These are phyloP conservation scores for Sarcophaga carnaria DNA, from an alignment of 2,888 invertebrate genomes.

Conservation along the genomic window DNA sequence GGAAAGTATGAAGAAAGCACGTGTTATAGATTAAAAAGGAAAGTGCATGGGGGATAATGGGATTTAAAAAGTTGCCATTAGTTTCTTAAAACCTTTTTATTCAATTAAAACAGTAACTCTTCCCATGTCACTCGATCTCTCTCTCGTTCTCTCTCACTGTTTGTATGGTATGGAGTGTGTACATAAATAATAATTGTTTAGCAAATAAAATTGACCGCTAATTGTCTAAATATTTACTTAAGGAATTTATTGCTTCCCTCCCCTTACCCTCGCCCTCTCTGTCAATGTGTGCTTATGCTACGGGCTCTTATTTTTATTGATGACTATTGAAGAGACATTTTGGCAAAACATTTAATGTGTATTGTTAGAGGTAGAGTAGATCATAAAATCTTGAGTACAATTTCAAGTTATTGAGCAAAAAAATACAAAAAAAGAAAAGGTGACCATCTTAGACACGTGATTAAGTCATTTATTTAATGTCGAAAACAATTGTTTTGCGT, in stretches of 20 bases:
- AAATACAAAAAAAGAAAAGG: slow-evolving; percentile 15
- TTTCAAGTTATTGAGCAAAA: slow-evolving; percentile 18
- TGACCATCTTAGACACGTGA: slow-evolving; percentile 67
- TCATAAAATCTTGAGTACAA: slow-evolving; percentile 55
- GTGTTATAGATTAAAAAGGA: slow-evolving; percentile 37
- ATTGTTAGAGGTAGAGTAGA: background rate
- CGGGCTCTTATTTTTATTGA: background rate
- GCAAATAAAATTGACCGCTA: slow-evolving; percentile 68
- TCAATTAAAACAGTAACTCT: background rate
- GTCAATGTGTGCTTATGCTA: background rate
- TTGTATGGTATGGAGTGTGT: background rate
- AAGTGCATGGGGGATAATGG: background rate
- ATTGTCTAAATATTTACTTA: slow-evolving; percentile 68
- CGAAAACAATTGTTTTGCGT: slow-evolving; percentile 58
- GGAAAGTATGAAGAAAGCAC: slow-evolving; percentile 10
- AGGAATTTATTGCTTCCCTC: background rate
- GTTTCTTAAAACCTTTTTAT: slow-evolving; percentile 49
- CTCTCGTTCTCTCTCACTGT: background rate
- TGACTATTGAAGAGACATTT: background rate
- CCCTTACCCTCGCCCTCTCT: no score
- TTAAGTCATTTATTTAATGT: slow-evolving; percentile 67
- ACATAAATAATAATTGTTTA: slow-evolving; percentile 54
- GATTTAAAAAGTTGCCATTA: slow-evolving; percentile 51
- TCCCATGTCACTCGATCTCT: background rate
- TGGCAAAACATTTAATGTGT: background rate